Conservation (phyloP, 2,797 vertebrate genomes). For the Mustela erminea region DNA sequence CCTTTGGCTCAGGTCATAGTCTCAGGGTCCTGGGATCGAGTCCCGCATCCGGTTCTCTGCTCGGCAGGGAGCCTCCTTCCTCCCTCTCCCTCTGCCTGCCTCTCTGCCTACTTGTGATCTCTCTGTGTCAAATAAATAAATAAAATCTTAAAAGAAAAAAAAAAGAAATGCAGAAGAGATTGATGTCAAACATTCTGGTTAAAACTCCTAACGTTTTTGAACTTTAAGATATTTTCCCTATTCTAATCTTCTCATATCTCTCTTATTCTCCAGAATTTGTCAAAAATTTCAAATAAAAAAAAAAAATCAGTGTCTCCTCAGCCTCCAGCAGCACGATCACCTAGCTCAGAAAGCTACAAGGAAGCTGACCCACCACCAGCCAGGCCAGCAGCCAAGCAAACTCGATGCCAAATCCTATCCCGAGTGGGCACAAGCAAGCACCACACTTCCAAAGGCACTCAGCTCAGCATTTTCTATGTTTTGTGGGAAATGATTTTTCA, state of each 20-base stretch:
- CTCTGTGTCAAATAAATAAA: no score
- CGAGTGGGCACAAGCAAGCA: conserved; percentile 81
- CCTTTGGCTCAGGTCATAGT: no score
- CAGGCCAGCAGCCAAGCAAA: conserved; percentile 87
- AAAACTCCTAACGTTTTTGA: background rate
- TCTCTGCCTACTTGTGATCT: no score
- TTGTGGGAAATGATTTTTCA: no score
- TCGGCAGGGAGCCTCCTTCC: no score
- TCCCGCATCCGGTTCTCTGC: no score
- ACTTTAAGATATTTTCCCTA: background rate
- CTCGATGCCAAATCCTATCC: conserved; percentile 77
- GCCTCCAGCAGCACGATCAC: conserved; percentile 88
- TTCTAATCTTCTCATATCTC: background rate
- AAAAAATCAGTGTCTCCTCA: conserved; percentile 58
- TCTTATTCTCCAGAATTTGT: background rate
- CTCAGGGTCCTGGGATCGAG: no score
- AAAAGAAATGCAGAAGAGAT: no score
- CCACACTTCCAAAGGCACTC: rapidly evolving
- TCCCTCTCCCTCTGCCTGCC: no score
- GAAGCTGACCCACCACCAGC: conserved; percentile 82
- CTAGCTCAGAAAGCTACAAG: conserved; percentile 90
- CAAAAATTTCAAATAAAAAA: background rate
- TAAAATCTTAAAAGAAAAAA: no score
- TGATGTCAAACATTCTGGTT: background rate
- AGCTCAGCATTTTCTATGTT: background rate